phyloP scores from a whole-genome alignment of 2,888 invertebrate genomes.

The Lathronympha strigana region DNA sequence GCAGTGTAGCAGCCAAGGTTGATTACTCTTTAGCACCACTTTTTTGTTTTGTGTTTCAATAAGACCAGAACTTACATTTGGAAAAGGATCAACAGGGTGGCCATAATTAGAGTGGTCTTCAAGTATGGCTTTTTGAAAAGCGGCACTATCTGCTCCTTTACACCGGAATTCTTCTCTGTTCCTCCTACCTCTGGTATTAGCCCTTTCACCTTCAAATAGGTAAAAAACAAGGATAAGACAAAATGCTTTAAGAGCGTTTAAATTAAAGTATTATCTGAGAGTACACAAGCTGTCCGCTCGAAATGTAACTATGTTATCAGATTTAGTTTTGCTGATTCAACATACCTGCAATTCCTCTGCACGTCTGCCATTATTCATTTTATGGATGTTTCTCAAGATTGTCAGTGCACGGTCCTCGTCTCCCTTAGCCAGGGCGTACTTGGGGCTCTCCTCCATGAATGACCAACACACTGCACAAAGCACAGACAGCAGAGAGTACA shows the following conservation, averaged over 20 bases:
- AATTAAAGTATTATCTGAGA: too few relatives aligned
- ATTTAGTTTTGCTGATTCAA: too few relatives aligned
- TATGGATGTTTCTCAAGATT: conserved; percentile 62
- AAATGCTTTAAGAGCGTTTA: too few relatives aligned
- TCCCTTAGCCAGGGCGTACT: conserved; percentile 87
- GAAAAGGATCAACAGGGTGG: conserved; percentile 72
- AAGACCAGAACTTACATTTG: conserved; percentile 82
- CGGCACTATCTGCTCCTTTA: conserved; percentile 72
- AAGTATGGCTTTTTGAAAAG: conserved; percentile 81
- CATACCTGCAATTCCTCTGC: conserved; percentile 57
- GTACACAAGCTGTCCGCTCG: too few relatives aligned
- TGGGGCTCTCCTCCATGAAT: conserved; percentile 90
- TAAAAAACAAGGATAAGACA: too few relatives aligned
- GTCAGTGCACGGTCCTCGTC: conserved; percentile 80
- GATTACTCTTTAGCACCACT: too few relatives aligned
- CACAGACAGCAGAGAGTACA: conserved; percentile 86
- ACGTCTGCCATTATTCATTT: conserved; percentile 54
- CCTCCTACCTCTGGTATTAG: conserved; percentile 59
- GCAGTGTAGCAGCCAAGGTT: too few relatives aligned
- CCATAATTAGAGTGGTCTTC: conserved; percentile 76
- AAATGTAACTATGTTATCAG: too few relatives aligned
- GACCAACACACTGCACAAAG: conserved; percentile 82
- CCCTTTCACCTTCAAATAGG: conserved; percentile 60
- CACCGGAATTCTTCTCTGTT: conserved; percentile 46
- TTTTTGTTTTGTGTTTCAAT: too few relatives aligned